Evolutionary conservation across 92 coral and sea anemone species (phyloP), one percentile per base, ranked within the genome.

Genomic region (Umimayanthus kanabou): DNA sequence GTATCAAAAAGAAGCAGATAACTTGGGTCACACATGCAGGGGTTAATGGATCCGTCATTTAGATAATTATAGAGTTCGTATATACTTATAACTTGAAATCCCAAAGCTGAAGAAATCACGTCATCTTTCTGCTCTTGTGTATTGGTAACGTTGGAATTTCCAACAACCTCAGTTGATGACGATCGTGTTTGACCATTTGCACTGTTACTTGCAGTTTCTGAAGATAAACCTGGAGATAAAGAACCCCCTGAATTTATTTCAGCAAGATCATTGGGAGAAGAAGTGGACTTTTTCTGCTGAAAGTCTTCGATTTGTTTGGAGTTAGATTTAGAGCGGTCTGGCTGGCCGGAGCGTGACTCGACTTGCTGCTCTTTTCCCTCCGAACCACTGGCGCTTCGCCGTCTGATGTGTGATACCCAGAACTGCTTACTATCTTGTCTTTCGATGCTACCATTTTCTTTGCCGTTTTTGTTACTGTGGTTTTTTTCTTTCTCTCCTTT

Each of bases 31-130:
- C 93, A 95, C 47, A 97, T 95, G 28, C 95, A 94, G 29, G 98
- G 90, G 16, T 91, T 88, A 30, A 94, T 76, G 1, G 96, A 92
- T 9, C 99, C 99, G 89, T 97, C 99, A 88, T 96, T 95, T 26
- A 97, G 80, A 39, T 94, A 94, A 75, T 97, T 97, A 90, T 97
- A 97, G 81, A 97, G 89, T 80, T 97, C 96, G 33, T 92, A 87
- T 22, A 87, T 92, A 15, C 84, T 92, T 80, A 97, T 81, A 4
- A 87, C 55, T 67, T 88, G 90, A 45, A 84, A 67, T 39, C 87
- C 82, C 33, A 72, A 70, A 20, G 15, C 72, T 40, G 85, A n/a
- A n/a, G 82, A 82, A 43, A 58, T 82, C 30, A 22, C 80, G 18
- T 88, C 89, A 0, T 85, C 89, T 55, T 39, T 82, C 13, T 61